Percentiles rank a stretch among this genome's conserved stretches.
phyloP scores from a whole-genome alignment of 2,113 vertebrate genomes.

The Aldabrachelys gigantea region DNA sequence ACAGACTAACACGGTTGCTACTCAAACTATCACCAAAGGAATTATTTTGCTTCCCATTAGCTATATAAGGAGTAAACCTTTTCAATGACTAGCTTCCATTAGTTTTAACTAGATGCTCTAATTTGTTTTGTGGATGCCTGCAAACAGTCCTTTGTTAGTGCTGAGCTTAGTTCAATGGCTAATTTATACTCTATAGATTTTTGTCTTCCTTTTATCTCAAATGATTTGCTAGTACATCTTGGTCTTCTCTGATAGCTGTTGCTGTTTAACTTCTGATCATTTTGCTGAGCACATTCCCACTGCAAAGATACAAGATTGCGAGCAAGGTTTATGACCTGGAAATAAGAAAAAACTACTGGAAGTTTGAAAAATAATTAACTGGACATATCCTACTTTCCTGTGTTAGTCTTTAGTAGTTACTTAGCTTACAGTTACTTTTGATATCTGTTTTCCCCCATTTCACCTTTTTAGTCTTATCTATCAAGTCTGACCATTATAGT shows the following conservation, averaged over 20 bases:
- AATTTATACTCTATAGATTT: slow-evolving; percentile 60
- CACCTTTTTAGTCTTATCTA: slow-evolving; percentile 5
- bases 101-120: slow-evolving; percentile 50
- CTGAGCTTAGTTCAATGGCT: slow-evolving; percentile 56
- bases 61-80: slow-evolving; percentile 46
- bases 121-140: slow-evolving; percentile 59
- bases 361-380: not conserved
- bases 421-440: not conserved
- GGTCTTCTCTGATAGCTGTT: slow-evolving; percentile 58
- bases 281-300: not conserved
- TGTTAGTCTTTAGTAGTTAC: slow-evolving; percentile 3
- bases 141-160: slow-evolving; percentile 61
- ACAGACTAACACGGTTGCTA: too few relatives aligned
- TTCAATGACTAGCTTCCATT: slow-evolving; percentile 40
- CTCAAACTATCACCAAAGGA: slow-evolving; percentile 45
- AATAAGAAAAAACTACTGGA: slow-evolving; percentile 16
- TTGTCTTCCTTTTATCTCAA: slow-evolving; percentile 65
- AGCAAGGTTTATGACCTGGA: slow-evolving; percentile 27
- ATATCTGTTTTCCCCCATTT: not conserved
- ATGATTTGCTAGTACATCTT: slow-evolving; percentile 38
- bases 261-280: slow-evolving; percentile 62
- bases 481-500: not conserved
- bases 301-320: slow-evolving; percentile 11
- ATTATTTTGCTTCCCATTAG: slow-evolving; percentile 60
- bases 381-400: not conserved